Base-by-base conservation (phyloP, 2,888 invertebrate genomes). In the Dicyrtomina minuta region DNA sequence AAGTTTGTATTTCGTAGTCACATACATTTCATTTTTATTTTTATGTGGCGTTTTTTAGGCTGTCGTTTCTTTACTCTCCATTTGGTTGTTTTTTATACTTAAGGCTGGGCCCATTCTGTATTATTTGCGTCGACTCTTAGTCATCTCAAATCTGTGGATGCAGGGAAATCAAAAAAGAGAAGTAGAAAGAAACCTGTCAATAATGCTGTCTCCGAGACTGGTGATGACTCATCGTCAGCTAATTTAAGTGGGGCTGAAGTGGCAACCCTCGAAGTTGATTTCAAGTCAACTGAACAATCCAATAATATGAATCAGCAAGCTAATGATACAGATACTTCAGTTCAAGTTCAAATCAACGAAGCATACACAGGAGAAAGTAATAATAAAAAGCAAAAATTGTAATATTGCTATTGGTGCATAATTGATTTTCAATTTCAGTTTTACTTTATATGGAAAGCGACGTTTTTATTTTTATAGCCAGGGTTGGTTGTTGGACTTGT, bases 51-150 rank as follows among this genome's bases (percentile, higher is more conserved):
- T n/a, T n/a, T n/a, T n/a, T n/a, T n/a, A n/a, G n/a, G n/a, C n/a
- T n/a, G n/a, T n/a, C n/a, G n/a, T n/a, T n/a, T n/a, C n/a, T n/a
- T n/a, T n/a, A n/a, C n/a, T n/a, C n/a, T n/a, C n/a, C n/a, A n/a
- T n/a, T n/a, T 33, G 27, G 15, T 61, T 46, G 27, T 26, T n/a
- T 22, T 20, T 53, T 39, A 15, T 10, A 20, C 13, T 20, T 1
- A 24, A 67, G 67, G 96, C 13, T 96, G 96, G 96, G 93, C 96
- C 13, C 96, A 96, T 82, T 90, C 94, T 61, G 92, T 96, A 0
- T 66, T 77, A 41, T 77, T 77, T 69, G 58, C 77, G 1, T 75
- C 77, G 1, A 74, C 69, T 6, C 60, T 77, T 5, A 65, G 70
- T n/a, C 73, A 75, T 66, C 64, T 74, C 1, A 70, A 74, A 53